These are phyloP conservation scores for Takifugu bimaculatus DNA, from an alignment of 2,113 vertebrate species.

Conservation along the genomic window DNA sequence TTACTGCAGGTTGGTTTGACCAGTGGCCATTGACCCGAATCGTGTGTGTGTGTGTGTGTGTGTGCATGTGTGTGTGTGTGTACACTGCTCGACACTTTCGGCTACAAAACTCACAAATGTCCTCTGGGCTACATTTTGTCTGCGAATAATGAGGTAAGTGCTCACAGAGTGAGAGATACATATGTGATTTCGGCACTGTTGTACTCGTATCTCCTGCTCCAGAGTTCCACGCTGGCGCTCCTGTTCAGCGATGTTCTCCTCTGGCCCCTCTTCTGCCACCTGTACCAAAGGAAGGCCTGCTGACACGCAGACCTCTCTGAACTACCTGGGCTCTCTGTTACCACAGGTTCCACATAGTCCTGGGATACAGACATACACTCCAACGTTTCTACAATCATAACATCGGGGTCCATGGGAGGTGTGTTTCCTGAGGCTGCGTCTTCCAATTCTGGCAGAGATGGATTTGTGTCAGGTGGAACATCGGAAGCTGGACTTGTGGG, in stretches of 20 bases:
- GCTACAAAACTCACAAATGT: constrained; percentile 44
- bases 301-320: constrained; percentile 46
- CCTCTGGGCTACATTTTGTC: constrained; percentile 63
- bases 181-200: constrained; percentile 80
- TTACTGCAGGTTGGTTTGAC: constrained; percentile 18
- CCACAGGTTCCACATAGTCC: constrained; percentile 27
- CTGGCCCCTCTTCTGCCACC: constrained; percentile 66
- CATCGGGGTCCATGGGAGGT: constrained; percentile 40
- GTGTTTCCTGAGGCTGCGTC: constrained; percentile 43
- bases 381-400: constrained; percentile 26
- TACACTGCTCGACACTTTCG: constrained; percentile 14
- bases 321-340: constrained; percentile 40
- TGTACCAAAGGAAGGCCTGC: constrained; percentile 68
- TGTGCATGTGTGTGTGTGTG: background rate
- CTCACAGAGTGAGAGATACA: constrained; percentile 75
- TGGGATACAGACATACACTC: constrained; percentile 40
- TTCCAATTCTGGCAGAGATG: constrained; percentile 38
- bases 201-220: constrained; percentile 74
- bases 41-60: no score
- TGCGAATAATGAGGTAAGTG: constrained; percentile 61
- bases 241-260: constrained; percentile 51
- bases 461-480: constrained; percentile 20
- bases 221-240: constrained; percentile 77
- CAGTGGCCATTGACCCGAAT: constrained; percentile 33
- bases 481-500: constrained; percentile 29